phyloP scores from a whole-genome alignment of 1,140 invertebrate species.

The Helicoverpa armigera region DNA sequence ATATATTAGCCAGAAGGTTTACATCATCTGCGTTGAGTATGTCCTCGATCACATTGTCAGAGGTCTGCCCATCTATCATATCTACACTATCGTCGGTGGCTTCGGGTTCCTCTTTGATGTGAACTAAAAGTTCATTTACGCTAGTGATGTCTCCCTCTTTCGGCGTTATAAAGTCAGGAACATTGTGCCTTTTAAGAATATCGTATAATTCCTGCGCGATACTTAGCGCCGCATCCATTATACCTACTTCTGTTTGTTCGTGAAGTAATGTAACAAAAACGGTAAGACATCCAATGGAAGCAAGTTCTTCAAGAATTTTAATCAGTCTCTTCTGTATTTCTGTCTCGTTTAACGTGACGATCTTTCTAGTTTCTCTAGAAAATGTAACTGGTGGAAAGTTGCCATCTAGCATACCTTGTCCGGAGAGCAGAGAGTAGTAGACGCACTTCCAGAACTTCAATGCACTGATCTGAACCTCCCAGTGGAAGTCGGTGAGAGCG shows the following conservation, averaged over 20 bases:
- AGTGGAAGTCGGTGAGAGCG: constrained; percentile 90
- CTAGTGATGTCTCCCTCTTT: constrained; percentile 64
- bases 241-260: constrained; percentile 91
- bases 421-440: constrained; percentile 88
- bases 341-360: constrained; percentile 89
- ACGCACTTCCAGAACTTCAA: constrained; percentile 91
- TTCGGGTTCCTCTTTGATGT: constrained; percentile 63
- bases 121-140: constrained; percentile 66
- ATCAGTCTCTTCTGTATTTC: constrained; percentile 90
- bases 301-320: constrained; percentile 89
- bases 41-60: constrained; percentile 78
- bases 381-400: constrained; percentile 92
- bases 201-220: constrained; percentile 87
- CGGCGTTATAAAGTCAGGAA: constrained; percentile 70
- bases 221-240: constrained; percentile 88
- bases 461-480: constrained; percentile 92
- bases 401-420: constrained; percentile 93
- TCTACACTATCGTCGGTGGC: constrained; percentile 39
- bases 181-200: constrained; percentile 88
- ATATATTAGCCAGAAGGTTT: constrained; percentile 78
- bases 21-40: constrained; percentile 78
- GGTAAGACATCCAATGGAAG: constrained; percentile 89
- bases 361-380: constrained; percentile 92
- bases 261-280: constrained; percentile 89
- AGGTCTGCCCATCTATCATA: constrained; percentile 37